Evolutionary conservation across 2,113 vertebrate species (phyloP), one percentile per base, ranked within the genome.

Genomic region (Calidris pygmaea): DNA sequence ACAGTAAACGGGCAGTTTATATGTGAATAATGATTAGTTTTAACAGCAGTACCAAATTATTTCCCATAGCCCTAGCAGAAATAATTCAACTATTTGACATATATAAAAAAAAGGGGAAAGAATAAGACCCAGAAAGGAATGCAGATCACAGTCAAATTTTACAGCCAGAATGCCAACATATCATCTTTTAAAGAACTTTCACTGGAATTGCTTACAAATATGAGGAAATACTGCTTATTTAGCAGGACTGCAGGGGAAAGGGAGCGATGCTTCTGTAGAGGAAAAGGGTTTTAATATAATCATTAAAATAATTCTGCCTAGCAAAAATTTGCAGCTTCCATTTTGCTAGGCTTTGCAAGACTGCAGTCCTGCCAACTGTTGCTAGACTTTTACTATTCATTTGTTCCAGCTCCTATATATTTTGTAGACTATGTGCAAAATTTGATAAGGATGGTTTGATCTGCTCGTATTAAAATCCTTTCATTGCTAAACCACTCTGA

Each of bases 111-210:
- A 65, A 79, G 6, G 37, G 23, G 27, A 65, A 48, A 39, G 8
- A 52, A 52, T 35, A 67, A 71, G 52, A 59, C 52, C 71, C 59
- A 80, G 37, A 94, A 89, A 90, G 22, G n/a, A 82, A 94, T 68
- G 85, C 84, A 95, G 68, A 95, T 58, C 14, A 85, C 90, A 86
- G 92, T 87, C 89, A 95, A 95, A n/a, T 87, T 96, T 89, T 86
- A 94, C 45, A 78, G 92, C 76, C 93, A 90, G 84, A 93, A 71
- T 50, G 53, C 56, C 52, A 94, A 87, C 89, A 74, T 92, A 91
- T 78, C 95, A 91, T 96, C 85, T 83, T 97, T 95, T 60, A 91
- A 52, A 96, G 90, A 95, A 93, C 41, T 93, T 93, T 68, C 86
- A 71, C 77, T 94, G 27, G 70, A 95, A 96, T 93, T 85, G 72